phyloP scores from a whole-genome alignment of 2,797 vertebrate genomes.

The Myotis findleyi region DNA sequence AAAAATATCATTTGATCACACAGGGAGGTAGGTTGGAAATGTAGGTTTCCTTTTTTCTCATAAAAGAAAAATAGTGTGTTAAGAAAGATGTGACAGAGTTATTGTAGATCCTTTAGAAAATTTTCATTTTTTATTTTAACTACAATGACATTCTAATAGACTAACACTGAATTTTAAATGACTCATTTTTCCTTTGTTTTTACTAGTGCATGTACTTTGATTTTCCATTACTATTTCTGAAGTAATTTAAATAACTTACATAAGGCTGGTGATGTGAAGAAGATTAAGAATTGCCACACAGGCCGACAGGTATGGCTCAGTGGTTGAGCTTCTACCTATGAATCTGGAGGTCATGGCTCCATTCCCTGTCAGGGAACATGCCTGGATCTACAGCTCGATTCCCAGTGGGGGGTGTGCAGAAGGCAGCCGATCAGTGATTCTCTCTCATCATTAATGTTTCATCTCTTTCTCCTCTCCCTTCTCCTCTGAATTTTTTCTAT shows the following conservation, averaged over 20 bases:
- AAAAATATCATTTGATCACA: background rate
- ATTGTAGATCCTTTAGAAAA: background rate
- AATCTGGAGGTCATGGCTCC: too few species aligned
- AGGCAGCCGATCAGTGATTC: too few species aligned
- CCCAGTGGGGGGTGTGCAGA: too few species aligned
- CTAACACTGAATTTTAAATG: background rate
- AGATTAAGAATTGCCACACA: background rate
- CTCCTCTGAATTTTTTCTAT: too few species aligned
- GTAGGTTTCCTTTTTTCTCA: background rate
- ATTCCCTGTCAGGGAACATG: too few species aligned
- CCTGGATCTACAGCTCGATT: too few species aligned
- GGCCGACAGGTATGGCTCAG: too few species aligned
- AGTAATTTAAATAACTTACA: constrained; percentile 17
- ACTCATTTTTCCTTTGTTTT: background rate
- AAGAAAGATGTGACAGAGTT: background rate
- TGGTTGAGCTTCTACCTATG: too few species aligned
- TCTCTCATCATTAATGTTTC: too few species aligned
- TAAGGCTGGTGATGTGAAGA: background rate
- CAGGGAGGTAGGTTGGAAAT: background rate
- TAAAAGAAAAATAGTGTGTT: background rate
- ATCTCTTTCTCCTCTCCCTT: too few species aligned
- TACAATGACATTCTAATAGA: background rate
- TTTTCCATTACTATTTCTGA: background rate
- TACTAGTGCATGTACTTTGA: background rate
- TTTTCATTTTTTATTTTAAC: background rate